Base-by-base conservation (phyloP, 2,113 vertebrate genomes). In the Oreotragus oreotragus region DNA sequence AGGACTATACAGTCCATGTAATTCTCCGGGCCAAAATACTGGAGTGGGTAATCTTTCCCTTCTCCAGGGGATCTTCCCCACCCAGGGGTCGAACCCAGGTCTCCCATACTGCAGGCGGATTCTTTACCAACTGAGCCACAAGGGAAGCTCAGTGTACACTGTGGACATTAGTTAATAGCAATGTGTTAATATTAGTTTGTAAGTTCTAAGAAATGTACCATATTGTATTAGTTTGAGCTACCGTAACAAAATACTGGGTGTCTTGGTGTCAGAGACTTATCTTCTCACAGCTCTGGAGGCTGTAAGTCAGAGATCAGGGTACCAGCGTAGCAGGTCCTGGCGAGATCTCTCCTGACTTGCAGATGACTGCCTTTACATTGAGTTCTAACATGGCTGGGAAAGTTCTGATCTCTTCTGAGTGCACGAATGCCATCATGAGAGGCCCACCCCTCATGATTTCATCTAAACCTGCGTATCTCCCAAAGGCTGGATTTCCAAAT, bases 81-180 rank as follows among this genome's bases (percentile, higher is more conserved):
- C 66, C 66, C 5, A 73, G 66, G 66, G 66, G 25, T 73, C 0
- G 0, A 13, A 73, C 66, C 36, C 21, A 73, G n/a, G n/a, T 39
- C 10, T 70, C 10, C n/a, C 5, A 1, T 19, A 70, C 11, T 23
- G 10, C n/a, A 23, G 36, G n/a, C 0, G 0, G 19, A 73, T 73
- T 73, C 19, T 73, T 73, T 39, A 73, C 66, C 66, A 73, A 2
- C 1, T 73, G 66, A 39, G 19, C 19, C 66, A 73, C 36, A 73
- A 39, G 21, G n/a, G 19, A 39, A 73, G 66, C 5, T 73, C 19
- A 39, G 2, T 11, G 5, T 39, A 73, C 5, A 25, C 17, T 60
- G 17, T 91, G 55, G 1, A 47, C 12, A 86, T 85, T 4, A 45
- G 14, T 92, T 84, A 95, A 76, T 55, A 79, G 33, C 92, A 88